These are phyloP conservation scores for Theonella swinhoei DNA, from an alignment of 37 sponge, comb jelly and placozoan genomes.

Conservation along the genomic window DNA sequence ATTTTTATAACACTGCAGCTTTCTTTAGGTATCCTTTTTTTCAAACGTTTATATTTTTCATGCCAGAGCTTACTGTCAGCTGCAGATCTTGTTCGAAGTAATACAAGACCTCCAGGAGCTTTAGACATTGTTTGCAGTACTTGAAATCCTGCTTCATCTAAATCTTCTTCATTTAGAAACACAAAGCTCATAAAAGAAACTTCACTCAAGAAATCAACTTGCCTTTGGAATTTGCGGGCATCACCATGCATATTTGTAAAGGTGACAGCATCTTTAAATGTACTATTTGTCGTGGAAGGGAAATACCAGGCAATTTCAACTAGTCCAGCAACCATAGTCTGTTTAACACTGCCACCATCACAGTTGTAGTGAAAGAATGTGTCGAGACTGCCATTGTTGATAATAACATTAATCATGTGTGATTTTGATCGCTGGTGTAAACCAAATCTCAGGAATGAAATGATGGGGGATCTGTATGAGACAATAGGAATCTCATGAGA, in stretches of 20 bases:
- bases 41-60: no score
- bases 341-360: slow-evolving; percentile 18
- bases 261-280: slow-evolving; percentile 21
- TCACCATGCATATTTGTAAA: slow-evolving; percentile 48
- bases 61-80: no score
- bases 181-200: slow-evolving; percentile 16
- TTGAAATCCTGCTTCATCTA: slow-evolving; percentile 3
- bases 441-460: slow-evolving; percentile 43
- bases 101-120: slow-evolving; percentile 6
- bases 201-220: background rate
- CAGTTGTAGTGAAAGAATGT: slow-evolving; percentile 39
- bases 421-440: slow-evolving; percentile 38
- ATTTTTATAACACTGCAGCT: background rate
- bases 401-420: slow-evolving; percentile 22
- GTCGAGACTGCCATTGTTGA: slow-evolving; percentile 9
- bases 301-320: slow-evolving; percentile 47
- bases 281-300: background rate
- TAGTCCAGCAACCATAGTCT: slow-evolving; percentile 11
- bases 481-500: slow-evolving; percentile 6
- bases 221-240: slow-evolving; percentile 6
- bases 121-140: background rate
- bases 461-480: slow-evolving; percentile 17
- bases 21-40: background rate
- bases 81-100: no score
- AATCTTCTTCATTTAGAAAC: slow-evolving; percentile 6